These are phyloP conservation scores for Hippocampus guttulatus DNA, from an alignment of 2,113 vertebrate genomes.

Conservation along the genomic window DNA sequence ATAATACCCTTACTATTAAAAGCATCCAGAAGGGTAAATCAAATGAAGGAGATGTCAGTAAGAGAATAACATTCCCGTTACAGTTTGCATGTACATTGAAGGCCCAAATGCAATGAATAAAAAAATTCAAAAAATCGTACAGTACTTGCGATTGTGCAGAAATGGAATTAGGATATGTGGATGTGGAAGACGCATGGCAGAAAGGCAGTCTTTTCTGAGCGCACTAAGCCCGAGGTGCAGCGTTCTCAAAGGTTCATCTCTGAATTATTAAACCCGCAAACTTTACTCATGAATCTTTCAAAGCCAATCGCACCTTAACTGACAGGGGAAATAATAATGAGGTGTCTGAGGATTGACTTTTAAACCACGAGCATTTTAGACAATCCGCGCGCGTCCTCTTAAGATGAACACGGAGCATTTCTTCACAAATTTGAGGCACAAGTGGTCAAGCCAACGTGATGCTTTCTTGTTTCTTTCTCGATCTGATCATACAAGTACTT, in stretches of 20 bases:
- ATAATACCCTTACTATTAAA: background rate
- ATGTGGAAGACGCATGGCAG: no score
- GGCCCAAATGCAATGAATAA: background rate
- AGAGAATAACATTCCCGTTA: background rate
- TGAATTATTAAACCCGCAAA: conserved; percentile 11
- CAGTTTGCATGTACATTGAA: background rate
- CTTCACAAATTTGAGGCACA: background rate
- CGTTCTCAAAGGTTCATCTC: conserved; percentile 11
- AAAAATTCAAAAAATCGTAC: background rate
- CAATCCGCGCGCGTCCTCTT: background rate
- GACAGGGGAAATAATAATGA: conserved; percentile 13
- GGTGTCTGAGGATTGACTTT: background rate
- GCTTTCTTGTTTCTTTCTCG: background rate
- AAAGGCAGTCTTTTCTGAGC: background rate
- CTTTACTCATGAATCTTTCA: conserved; percentile 19
- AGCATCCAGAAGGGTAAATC: background rate
- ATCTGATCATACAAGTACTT: no score
- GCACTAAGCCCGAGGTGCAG: background rate
- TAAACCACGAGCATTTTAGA: background rate
- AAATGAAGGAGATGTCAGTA: no score
- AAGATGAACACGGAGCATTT: background rate
- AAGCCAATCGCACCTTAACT: conserved; percentile 4
- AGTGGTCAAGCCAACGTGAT: background rate
- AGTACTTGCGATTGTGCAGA: background rate
- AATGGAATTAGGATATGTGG: background rate